Conservation (phyloP, 1,140 invertebrate species). For the Papilio xuthus region DNA sequence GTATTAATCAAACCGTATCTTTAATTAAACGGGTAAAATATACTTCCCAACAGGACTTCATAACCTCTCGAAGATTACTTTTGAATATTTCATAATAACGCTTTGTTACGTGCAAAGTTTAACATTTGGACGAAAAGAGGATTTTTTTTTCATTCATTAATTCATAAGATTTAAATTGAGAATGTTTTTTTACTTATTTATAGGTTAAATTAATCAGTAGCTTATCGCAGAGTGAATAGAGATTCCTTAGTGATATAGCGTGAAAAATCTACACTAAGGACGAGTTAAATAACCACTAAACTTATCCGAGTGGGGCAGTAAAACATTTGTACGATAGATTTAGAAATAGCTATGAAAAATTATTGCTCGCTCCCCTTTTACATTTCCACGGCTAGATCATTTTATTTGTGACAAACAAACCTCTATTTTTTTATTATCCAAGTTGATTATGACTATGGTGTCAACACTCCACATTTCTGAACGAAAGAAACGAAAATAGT, state of each 20-base stretch:
- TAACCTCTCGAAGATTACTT: not conserved
- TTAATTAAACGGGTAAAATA: not conserved
- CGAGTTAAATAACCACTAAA: no score
- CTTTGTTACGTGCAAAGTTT: not conserved
- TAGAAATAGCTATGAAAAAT: not conserved
- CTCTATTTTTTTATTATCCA: not conserved
- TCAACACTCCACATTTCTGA: slow-evolving; percentile 1
- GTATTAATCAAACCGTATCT: not conserved
- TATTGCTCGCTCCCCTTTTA: not conserved
- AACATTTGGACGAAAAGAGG: no score
- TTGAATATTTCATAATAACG: slow-evolving; percentile 1
- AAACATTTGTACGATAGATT: not conserved
- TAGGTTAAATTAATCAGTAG: no score
- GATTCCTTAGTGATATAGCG: no score
- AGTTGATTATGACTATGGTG: not conserved
- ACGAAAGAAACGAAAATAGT: not conserved
- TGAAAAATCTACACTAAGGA: no score
- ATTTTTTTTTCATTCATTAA: no score
- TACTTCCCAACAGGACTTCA: not conserved
- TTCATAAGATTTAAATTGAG: no score
- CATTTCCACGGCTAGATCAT: not conserved
- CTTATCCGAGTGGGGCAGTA: no score
- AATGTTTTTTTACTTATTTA: no score
- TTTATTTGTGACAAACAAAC: slow-evolving; percentile 2
- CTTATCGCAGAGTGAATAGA: no score